Evolutionary conservation across 2,888 invertebrate species (phyloP), one percentile per base, ranked within the genome.

Genomic region (Drosophila engyochracea): DNA sequence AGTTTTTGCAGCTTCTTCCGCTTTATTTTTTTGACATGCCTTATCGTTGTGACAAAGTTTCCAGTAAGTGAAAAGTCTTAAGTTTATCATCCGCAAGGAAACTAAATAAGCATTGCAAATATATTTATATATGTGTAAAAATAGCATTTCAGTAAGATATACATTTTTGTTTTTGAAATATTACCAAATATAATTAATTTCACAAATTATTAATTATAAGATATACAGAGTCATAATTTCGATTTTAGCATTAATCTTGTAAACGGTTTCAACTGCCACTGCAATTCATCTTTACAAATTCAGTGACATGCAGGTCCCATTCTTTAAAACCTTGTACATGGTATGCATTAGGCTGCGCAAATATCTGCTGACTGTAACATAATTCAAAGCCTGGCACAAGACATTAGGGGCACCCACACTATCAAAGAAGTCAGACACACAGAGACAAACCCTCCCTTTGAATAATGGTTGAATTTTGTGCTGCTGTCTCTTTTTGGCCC

Each of bases 321-420:
- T 73, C 79, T 51, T 52, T 52, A 61, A 47, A 66, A 63, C 59
- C 82, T 65, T 57, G 70, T 79, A 79, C 70, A 70, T 28, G 65
- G 31, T 54, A 78, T 78, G 79, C 79, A 82, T 82, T 80, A 82
- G 82, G 57, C 75, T 79, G 82, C 82, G 79, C 58, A 81, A 73
- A 79, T 79, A 82, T 79, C 74, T 82, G 82, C 82, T 79, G 75
- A 82, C 74, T 82, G 82, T 49, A 62, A 47, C 82, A 79, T 70
- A 79, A 79, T 79, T 82, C 70, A 74, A 44, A 49, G 74, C 47
- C 41, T 55, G 64, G 70, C 70, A 49, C 67, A 81, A 69, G 78
- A 53, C 79, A 79, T 79, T 78, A 78, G 69, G 66, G 62, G 51
- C 78, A 66, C 73, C 55, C 57, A 31, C 60, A 37, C n/a, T 4